A percentile compares a stretch with the other conserved stretches of the same genome.
Conservation (phyloP, 2,113 vertebrate genomes). For the Tyto alba region DNA sequence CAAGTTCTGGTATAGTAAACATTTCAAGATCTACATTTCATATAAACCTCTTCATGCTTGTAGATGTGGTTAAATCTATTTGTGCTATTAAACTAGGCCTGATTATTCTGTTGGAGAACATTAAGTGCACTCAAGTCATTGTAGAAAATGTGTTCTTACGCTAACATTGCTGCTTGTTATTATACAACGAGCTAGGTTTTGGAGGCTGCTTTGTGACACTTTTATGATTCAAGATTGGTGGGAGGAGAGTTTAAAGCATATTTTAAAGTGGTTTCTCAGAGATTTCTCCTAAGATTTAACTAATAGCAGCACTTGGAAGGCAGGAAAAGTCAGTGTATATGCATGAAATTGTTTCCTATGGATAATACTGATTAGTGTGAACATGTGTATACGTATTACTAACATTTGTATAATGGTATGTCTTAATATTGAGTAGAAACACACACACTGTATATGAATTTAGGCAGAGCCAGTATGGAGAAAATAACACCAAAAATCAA, state of each 20-base stretch:
- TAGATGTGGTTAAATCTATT: constrained; percentile 33
- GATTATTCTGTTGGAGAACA: constrained; percentile 1
- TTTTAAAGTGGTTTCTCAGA: constrained; percentile 10
- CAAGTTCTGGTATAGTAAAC: constrained; percentile 73
- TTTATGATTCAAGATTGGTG: constrained; percentile 10
- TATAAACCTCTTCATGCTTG: constrained; percentile 53
- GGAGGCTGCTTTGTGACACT: constrained; percentile 17
- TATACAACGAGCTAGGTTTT: neutral
- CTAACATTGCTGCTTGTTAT: constrained; percentile 7
- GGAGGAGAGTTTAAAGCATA: neutral
- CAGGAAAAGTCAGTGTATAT: neutral
- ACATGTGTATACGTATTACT: neutral
- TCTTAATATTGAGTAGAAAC: neutral
- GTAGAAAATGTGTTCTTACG: constrained; percentile 13
- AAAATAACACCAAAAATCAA: neutral
- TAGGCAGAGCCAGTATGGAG: neutral
- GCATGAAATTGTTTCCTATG: neutral
- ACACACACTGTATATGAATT: neutral
- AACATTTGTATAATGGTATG: neutral
- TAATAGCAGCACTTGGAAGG: neutral
- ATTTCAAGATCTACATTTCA: constrained; percentile 74
- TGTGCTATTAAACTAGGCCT: constrained; percentile 32
- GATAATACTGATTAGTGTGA: neutral
- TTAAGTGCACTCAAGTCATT: constrained; percentile 7
- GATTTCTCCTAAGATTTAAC: neutral